Evolutionary conservation across 2,113 vertebrate species (phyloP).

Genomic region (Megalops atlanticus): DNA sequence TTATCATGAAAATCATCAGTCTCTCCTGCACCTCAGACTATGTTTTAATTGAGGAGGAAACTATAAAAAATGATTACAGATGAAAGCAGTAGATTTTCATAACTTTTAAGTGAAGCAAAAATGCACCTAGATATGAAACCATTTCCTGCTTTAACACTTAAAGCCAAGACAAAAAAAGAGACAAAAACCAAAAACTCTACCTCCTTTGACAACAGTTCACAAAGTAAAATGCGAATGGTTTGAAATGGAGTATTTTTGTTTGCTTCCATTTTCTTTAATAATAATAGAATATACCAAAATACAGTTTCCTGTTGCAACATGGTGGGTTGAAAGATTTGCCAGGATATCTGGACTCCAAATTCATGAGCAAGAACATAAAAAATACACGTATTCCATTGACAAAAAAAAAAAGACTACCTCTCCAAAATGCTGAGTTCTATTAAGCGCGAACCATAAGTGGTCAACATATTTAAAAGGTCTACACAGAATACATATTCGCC

Average conservation of each 20-base stretch:
- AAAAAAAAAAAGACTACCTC: constrained; percentile 73
- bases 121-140: constrained; percentile 18
- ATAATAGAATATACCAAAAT: constrained; percentile 68
- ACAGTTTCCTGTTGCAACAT: constrained; percentile 55
- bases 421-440: constrained; percentile 56
- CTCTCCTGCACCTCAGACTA: constrained; percentile 4
- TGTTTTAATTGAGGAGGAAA: constrained; percentile 8
- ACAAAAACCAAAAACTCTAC: constrained; percentile 77
- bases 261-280: constrained; percentile 45
- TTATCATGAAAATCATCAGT: neutral
- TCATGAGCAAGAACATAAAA: constrained; percentile 61
- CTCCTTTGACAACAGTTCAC: constrained; percentile 72
- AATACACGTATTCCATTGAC: constrained; percentile 56
- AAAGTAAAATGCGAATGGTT: constrained; percentile 61
- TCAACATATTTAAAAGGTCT: constrained; percentile 57
- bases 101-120: constrained; percentile 6
- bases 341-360: constrained; percentile 56
- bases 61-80: neutral
- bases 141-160: constrained; percentile 26
- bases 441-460: constrained; percentile 59
- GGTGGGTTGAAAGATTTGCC: constrained; percentile 41
- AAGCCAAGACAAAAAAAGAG: constrained; percentile 54
- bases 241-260: constrained; percentile 47
- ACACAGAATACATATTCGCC: constrained; percentile 58
- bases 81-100: constrained; percentile 13